Conservation (phyloP, 2,797 vertebrate species). For the Ataeniobius toweri region DNA sequence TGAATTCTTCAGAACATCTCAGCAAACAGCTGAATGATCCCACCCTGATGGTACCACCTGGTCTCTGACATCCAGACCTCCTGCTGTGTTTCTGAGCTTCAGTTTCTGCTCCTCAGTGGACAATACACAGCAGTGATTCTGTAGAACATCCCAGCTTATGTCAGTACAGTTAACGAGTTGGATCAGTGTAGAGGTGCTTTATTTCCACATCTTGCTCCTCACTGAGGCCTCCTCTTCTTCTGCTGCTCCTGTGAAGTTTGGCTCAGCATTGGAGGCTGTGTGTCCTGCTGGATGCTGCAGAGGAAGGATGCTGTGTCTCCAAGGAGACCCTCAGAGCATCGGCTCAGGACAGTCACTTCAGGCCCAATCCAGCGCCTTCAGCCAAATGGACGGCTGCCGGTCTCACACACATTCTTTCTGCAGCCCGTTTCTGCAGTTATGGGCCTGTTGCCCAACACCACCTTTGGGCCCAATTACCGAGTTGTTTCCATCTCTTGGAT, state of each 20-base stretch:
- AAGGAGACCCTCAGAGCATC: conserved; percentile 56
- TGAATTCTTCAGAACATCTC: too few species aligned
- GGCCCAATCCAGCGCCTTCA: conserved; percentile 73
- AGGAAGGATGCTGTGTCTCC: conserved; percentile 32
- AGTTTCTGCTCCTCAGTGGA: too few species aligned
- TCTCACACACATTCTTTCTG: conserved; percentile 43
- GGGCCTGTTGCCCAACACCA: conserved; percentile 81
- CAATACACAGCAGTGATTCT: too few species aligned
- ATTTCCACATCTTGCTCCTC: not conserved
- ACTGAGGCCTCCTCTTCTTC: too few species aligned
- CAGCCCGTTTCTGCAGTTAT: conserved; percentile 44
- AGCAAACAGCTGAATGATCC: too few species aligned
- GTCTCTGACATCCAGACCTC: too few species aligned
- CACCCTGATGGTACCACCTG: too few species aligned
- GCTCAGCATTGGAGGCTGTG: conserved; percentile 28
- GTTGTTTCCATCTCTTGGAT: conserved; percentile 73
- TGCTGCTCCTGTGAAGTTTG: conserved; percentile 41
- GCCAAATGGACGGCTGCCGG: conserved; percentile 81
- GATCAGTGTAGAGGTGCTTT: not conserved
- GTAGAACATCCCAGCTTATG: not conserved
- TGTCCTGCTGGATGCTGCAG: conserved; percentile 3
- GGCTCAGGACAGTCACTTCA: conserved; percentile 59
- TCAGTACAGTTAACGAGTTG: not conserved
- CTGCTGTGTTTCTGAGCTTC: too few species aligned
- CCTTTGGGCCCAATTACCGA: conserved; percentile 84